Base-by-base conservation (phyloP, 2,113 vertebrate genomes). In the Lucifuga dentata region DNA sequence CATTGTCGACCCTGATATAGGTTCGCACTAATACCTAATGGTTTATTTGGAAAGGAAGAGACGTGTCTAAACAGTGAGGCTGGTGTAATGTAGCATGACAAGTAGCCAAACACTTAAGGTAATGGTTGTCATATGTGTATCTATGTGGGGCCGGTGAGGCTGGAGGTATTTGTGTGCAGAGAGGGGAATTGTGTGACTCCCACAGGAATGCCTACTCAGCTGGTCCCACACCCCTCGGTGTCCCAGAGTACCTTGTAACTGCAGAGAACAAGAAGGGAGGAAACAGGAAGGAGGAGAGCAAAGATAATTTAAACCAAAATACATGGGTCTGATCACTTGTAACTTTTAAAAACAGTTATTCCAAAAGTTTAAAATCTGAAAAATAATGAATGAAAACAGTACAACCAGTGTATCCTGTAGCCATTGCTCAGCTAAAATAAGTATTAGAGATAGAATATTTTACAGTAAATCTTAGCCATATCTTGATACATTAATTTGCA, bases 201-300 rank as follows among this genome's bases (percentile, higher is more conserved):
- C 86, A 61, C 90, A 89, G 84, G 89, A 91, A 92, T 90, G 90
- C 80, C 76, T 66, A 71, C 76, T 86, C 79, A 84, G 85, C 81
- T 53, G 59, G 33, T 66, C 69, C 76, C 66, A 65, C 80, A 45
- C 82, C 84, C 71, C 52, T n/a, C 49, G 55, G 61, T 39, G 62
- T 58, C 51, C 78, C 44, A 5, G 58, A 56, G 61, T 29, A 44
- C 8, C 3, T 6, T 13, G 63, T 48, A 61, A 65, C n/a, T n/a
- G n/a, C n/a, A n/a, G 76, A 62, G 73, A 76, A 68, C 13, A 16
- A 77, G 50, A 41, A 71, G 50, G 29, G 50, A 62, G 59, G 57
- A 66, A 45, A 72, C n/a, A n/a, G 50, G 41, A 64, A 50, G 68
- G 49, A 66, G 16, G 44, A 17, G 53, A 33, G 50, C 49, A 39